phyloP scores from a whole-genome alignment of 2,797 vertebrate species.

The Phyllotis vaccarum region DNA sequence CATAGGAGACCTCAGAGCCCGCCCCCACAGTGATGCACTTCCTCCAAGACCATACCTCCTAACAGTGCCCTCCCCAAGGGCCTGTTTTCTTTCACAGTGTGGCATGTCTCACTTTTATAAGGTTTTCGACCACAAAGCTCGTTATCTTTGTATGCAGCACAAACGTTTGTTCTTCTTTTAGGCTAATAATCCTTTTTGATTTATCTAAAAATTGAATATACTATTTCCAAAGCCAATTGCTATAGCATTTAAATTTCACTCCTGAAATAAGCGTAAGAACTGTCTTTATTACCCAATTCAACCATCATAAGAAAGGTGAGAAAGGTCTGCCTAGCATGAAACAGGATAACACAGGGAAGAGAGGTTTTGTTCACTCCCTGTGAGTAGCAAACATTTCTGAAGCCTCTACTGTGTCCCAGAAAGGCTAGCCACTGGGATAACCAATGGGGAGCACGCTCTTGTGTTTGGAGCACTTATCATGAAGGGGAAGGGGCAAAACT shows the following conservation, averaged over 20 bases:
- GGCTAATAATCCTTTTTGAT: background rate
- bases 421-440: background rate
- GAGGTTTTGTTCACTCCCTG: background rate
- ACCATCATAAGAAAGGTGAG: background rate
- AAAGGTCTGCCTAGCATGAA: background rate
- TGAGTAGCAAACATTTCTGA: background rate
- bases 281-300: background rate
- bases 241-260: background rate
- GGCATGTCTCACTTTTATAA: background rate
- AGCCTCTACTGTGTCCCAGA: background rate
- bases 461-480: background rate
- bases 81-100: background rate
- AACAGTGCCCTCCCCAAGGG: background rate
- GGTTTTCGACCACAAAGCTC: background rate
- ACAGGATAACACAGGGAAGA: background rate
- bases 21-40: background rate
- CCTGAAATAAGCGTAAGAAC: background rate
- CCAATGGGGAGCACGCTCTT: background rate
- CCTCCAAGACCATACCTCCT: background rate
- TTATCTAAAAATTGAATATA: background rate
- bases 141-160: background rate
- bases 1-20: background rate
- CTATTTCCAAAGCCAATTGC: background rate
- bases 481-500: background rate
- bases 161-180: background rate